Evolutionary conservation across 2,888 invertebrate genomes (phyloP).

Genomic region (Celastrina argiolus): DNA sequence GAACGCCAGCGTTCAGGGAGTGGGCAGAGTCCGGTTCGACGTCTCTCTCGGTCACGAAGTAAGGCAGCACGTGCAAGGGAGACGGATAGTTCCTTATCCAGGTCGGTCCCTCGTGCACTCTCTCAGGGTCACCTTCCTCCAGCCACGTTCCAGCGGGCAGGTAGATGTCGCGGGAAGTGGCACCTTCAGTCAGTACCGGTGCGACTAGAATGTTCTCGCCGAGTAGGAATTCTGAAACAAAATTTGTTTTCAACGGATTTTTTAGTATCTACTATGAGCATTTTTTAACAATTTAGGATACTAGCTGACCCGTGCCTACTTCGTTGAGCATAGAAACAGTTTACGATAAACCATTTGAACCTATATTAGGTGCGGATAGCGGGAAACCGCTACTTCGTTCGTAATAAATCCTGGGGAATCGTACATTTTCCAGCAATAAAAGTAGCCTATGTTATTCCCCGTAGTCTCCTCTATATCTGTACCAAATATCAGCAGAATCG

Average conservation of each 20-base stretch:
- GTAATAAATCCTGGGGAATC: too few relatives aligned
- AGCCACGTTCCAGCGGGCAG: slow-evolving; percentile 86
- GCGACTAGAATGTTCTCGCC: slow-evolving; percentile 88
- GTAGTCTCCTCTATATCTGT: too few relatives aligned
- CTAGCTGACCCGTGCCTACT: too few relatives aligned
- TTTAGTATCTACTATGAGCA: background rate
- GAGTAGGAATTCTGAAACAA: slow-evolving; percentile 83
- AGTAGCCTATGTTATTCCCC: too few relatives aligned
- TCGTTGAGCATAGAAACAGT: too few relatives aligned
- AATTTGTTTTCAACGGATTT: background rate
- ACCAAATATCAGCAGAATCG: too few relatives aligned
- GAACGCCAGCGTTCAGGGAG: slow-evolving; percentile 36
- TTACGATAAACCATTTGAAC: too few relatives aligned
- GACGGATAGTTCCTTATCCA: slow-evolving; percentile 82
- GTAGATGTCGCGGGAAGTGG: slow-evolving; percentile 82
- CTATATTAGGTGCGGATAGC: too few relatives aligned
- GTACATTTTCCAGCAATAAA: too few relatives aligned
- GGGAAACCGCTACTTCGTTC: too few relatives aligned
- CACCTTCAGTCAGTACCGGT: slow-evolving; percentile 82
- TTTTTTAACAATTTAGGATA: too few relatives aligned
- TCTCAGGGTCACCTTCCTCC: slow-evolving; percentile 74
- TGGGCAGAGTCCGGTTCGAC: slow-evolving; percentile 33
- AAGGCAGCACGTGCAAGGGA: slow-evolving; percentile 82
- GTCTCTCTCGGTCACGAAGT: slow-evolving; percentile 69
- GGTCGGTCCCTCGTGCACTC: slow-evolving; percentile 70